phyloP scores from a whole-genome alignment of 2,113 vertebrate genomes.

The Eudyptes chrysolophus region DNA sequence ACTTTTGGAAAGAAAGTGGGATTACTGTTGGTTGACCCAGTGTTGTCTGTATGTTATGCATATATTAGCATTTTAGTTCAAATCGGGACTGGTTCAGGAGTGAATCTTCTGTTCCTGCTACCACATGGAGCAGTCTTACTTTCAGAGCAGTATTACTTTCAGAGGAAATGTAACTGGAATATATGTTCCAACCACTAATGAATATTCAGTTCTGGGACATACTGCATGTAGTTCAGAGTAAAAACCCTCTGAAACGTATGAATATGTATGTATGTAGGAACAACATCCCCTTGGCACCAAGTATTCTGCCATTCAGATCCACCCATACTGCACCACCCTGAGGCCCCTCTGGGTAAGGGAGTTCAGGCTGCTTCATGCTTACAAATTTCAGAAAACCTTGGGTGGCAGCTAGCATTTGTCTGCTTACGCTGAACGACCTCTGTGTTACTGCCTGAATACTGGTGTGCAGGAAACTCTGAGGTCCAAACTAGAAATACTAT shows the following conservation, averaged over 20 bases:
- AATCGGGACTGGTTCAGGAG: neutral
- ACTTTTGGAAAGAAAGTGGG: neutral
- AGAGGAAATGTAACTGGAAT: neutral
- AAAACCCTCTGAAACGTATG: neutral
- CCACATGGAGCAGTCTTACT: neutral
- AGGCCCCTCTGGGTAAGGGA: too few relatives aligned
- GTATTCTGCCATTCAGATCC: neutral
- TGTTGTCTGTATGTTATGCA: neutral
- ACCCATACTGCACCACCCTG: accelerated
- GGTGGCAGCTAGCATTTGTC: neutral
- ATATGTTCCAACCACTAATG: neutral
- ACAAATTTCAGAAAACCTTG: neutral
- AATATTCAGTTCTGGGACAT: neutral
- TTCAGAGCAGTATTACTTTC: neutral
- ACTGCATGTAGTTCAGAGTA: neutral
- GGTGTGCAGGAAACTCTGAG: neutral
- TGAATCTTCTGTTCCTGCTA: neutral
- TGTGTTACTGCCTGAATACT: neutral
- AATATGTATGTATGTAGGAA: neutral
- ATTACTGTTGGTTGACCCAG: neutral
- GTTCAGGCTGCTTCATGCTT: neutral
- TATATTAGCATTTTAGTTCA: neutral
- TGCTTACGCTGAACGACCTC: neutral
- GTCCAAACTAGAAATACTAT: neutral
- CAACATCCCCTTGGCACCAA: neutral